A percentile compares a stretch with the other conserved stretches of the same genome.
phyloP scores from a whole-genome alignment of 2,888 invertebrate species.

The Coleophora deauratella region DNA sequence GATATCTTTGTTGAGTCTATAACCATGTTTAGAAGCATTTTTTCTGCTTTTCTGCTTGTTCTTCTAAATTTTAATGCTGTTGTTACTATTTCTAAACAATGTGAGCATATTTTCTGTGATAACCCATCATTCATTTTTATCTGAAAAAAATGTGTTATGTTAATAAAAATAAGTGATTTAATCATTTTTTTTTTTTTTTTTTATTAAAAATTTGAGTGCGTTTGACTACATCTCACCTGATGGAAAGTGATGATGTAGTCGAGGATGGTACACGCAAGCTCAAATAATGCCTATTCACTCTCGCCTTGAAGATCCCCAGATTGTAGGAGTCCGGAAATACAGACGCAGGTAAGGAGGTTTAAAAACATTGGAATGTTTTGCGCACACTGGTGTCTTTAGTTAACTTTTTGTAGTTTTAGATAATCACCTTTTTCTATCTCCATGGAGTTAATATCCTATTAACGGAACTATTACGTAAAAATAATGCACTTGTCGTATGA shows the following conservation, averaged over 20 bases:
- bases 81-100: conserved; percentile 35
- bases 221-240: too few relatives aligned
- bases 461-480: neutral
- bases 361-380: too few relatives aligned
- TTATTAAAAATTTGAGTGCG: too few relatives aligned
- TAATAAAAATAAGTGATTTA: neutral
- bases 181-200: too few relatives aligned
- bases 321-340: too few relatives aligned
- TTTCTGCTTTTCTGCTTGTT: conserved; percentile 39
- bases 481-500: neutral
- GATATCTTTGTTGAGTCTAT: conserved; percentile 11
- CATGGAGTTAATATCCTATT: neutral
- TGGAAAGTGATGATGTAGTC: too few relatives aligned
- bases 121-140: conserved; percentile 48
- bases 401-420: neutral
- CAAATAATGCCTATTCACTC: too few relatives aligned
- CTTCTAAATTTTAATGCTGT: conserved; percentile 38
- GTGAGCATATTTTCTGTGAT: conserved; percentile 48
- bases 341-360: too few relatives aligned
- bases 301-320: too few relatives aligned
- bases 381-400: too few relatives aligned
- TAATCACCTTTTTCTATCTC: neutral
- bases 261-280: too few relatives aligned
- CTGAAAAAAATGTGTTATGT: conserved; percentile 33
- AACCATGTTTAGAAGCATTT: conserved; percentile 27